Evolutionary conservation across 2,113 vertebrate species (phyloP), one percentile per base, ranked within the genome.

Genomic region (Phaethon lepturus): DNA sequence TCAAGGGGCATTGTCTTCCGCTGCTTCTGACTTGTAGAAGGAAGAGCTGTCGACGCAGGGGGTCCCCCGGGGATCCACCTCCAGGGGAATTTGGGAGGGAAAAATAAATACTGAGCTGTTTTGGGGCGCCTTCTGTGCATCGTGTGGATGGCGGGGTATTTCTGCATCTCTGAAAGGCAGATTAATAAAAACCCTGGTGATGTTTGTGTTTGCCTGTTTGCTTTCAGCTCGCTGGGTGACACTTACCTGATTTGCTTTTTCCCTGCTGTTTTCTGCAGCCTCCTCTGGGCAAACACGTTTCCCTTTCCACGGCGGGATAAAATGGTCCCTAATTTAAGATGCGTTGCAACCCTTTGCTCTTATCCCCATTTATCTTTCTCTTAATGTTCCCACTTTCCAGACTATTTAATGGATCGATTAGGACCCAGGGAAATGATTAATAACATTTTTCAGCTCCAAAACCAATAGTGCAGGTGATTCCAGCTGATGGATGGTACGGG

Each of bases 1-100:
- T 33, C 26, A 16, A 15, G 2, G 59, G 16, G 15, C 2, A 2
- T 4, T 4, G 10, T 66, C 45, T 35, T n/a, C 35, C 0, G 0
- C 12, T 58, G n/a, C 24, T 71, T 3, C 28, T 31, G n/a, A 7
- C 19, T n/a, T 5, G 8, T 23, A 33, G 76, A 62, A 55, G 3
- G 82, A 25, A 17, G 42, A 45, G 26, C 28, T 33, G 20, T 8
- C 2, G 5, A 11, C 53, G 26, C 31, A 2, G 25, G 17, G 40
- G 5, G 3, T 60, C 23, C 16, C 59, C 31, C 56, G 2, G 9
- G 47, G 63, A 58, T 80, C 31, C 38, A 18, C 3, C 5, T 35
- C 38, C 19, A 2, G 29, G 23, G 31, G 85, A 47, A 60, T 35
- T 20, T 68, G 44, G 38, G 76, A 47, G 10, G 60, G 53, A 3